Evolutionary conservation across 1,140 invertebrate species (phyloP), one percentile per base, ranked within the genome.

Genomic region (Drosophila saltans): DNA sequence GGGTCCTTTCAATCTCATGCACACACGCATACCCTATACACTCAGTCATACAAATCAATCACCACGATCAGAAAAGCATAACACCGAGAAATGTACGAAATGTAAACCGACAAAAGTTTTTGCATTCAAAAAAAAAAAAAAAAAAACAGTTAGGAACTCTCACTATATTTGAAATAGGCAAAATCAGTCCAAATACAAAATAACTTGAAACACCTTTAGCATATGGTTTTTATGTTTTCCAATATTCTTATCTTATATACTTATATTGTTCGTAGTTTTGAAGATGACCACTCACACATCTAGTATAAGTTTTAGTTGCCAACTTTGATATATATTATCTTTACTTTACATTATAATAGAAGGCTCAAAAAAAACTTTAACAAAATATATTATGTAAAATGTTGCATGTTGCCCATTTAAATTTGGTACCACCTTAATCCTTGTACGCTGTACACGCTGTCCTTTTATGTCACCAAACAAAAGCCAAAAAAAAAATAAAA

Each of bases 11-110:
- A 43, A 11, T 39, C 39, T 57, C 43, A 58, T n/a, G 6, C n/a
- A 45, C 33, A 60, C 45, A 70, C 40, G 45, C 60, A 72, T 1
- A 16, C 61, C 16, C 63, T 58, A 67, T 62, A 75, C 63, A 69
- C 40, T 33, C 28, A 4, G 57, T 48, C 21, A 41, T 48, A 56
- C 21, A 8, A 36, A n/a, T 60, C 63, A 40, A 59, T 40, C 41
- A 11, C 41, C 61, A 61, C 9, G 6, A 28, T 40, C 16, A 48
- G 26, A 39, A 26, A 26, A 21, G 9, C 16, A 28, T 21, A 30
- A 21, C 21, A 68, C 41, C 3, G 33, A 36, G 33, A 36, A 36
- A 2, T 30, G 52, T 41, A 9, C 45, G 43, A 30, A 41, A 16
- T 36, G 28, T 2, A 30, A 6, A 41, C 21, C 16, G 48, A 63